Base-by-base conservation (phyloP, 2,113 vertebrate genomes). In the Kryptolebias marmoratus region DNA sequence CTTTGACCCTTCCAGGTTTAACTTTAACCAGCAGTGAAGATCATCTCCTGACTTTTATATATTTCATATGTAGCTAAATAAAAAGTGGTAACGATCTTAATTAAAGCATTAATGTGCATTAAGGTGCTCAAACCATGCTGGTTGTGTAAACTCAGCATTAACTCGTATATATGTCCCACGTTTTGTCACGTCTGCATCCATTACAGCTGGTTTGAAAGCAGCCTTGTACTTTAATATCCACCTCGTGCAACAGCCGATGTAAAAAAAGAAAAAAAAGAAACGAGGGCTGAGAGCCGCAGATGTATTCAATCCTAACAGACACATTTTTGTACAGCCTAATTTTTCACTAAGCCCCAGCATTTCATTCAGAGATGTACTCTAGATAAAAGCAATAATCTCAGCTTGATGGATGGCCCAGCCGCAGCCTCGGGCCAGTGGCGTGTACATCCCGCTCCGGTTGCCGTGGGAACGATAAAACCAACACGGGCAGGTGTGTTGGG, bases 401-500 rank as follows among this genome's bases (percentile, higher is more conserved):
- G 72, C 76, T 81, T 92, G 92, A 92, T 85, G 84, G 88, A 93
- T 90, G 82, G 86, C 83, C 84, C 80, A 75, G 81, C 75, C 77
- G 73, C 70, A 77, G 86, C 89, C 87, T 73, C 64, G 22, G 89
- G 86, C 90, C 81, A 75, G 71, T 55, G 84, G 77, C 91, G 91
- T 94, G 91, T 89, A 91, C 90, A 90, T 30, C 91, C 81, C 82
- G 89, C 86, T 81, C 73, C 73, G 84, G 83, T 88, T 85, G 88
- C 69, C 54, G 87, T 49, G 87, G 80, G 71, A 75, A 85, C 14
- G 87, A 92, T 93, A 87, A 89, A 87, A 82, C 83, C 82, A 82
- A 85, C 88, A 88, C 11, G 70, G 85, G 73, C 88, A 92, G 85
- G 90, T 94, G 93, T 94, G 93, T 93, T 94, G 93, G 92, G 90